Evolutionary conservation across 2,113 vertebrate species (phyloP).

Genomic region (Chamaetylas fuelleborni): DNA sequence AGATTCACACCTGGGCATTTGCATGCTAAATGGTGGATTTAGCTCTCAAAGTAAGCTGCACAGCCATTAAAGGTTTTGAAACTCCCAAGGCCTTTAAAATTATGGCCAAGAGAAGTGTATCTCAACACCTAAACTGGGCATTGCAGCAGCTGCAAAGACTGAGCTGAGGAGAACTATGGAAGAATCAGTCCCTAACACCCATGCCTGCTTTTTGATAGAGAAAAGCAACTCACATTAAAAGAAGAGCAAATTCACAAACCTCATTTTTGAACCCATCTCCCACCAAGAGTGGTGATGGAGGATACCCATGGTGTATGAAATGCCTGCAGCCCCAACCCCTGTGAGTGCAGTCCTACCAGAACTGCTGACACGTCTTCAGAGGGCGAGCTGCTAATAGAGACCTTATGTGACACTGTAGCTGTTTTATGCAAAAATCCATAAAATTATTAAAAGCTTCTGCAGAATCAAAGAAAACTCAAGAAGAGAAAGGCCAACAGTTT

Average conservation of each 20-base stretch:
- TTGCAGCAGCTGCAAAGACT: neutral
- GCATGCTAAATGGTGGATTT: neutral
- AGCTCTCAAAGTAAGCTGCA: neutral
- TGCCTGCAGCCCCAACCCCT: neutral
- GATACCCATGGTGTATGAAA: neutral
- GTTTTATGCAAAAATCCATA: constrained; percentile 53
- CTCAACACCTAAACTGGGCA: neutral
- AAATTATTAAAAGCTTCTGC: constrained; percentile 62
- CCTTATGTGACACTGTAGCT: constrained; percentile 29
- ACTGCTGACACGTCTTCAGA: constrained; percentile 20
- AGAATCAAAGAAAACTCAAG: constrained; percentile 57
- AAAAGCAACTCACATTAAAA: neutral
- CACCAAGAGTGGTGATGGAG: neutral
- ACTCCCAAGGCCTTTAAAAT: neutral
- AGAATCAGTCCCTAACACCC: neutral
- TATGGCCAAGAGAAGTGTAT: neutral
- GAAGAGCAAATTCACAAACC: neutral
- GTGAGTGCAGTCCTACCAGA: neutral
- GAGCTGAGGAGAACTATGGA: neutral
- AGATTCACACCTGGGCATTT: neutral
- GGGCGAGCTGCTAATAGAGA: constrained; percentile 22
- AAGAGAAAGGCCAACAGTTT: constrained; percentile 43
- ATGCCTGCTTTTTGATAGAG: neutral
- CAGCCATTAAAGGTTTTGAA: neutral
- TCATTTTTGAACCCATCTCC: neutral